Percentiles rank a stretch among this genome's conserved stretches.
Conservation (phyloP, 2,797 vertebrate species). For the Yasuhikotakia modesta region DNA sequence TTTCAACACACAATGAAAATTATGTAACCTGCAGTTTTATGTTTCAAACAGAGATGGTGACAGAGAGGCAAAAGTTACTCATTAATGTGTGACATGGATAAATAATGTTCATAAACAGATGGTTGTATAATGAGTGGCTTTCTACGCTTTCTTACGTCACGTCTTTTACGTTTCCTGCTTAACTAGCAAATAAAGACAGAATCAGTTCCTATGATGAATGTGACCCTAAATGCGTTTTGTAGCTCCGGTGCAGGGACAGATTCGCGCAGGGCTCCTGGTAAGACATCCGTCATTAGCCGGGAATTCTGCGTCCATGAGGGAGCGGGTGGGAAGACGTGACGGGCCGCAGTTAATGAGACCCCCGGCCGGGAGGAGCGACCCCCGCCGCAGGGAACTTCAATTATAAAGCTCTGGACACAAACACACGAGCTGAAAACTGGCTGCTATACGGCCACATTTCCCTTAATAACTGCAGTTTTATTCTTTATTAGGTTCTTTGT, state of each 20-base stretch:
- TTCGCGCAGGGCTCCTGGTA: slow-evolving; percentile 15
- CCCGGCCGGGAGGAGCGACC: slow-evolving; percentile 66
- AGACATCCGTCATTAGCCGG: slow-evolving; percentile 55
- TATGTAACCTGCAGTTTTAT: too few relatives aligned
- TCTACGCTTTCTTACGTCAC: too few relatives aligned
- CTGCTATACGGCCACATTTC: slow-evolving; percentile 31
- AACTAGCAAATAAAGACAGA: not conserved
- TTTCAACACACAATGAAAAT: too few relatives aligned
- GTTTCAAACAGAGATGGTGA: too few relatives aligned
- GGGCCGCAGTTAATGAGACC: slow-evolving; percentile 76
- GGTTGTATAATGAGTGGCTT: too few relatives aligned
- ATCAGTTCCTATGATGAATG: not conserved
- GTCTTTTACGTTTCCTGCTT: too few relatives aligned
- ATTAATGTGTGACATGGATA: too few relatives aligned
- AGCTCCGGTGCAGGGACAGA: slow-evolving; percentile 33
- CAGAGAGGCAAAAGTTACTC: too few relatives aligned
- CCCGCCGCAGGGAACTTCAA: slow-evolving; percentile 59
- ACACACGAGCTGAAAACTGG: slow-evolving; percentile 52
- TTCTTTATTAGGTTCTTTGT: not conserved
- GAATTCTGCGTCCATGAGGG: slow-evolving; percentile 54
- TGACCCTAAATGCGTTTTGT: not conserved
- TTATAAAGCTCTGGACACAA: slow-evolving; percentile 58
- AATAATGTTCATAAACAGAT: too few relatives aligned
- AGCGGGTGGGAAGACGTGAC: slow-evolving; percentile 43
- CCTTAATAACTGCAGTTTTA: not conserved